These are phyloP conservation scores for Chromis chromis DNA, from an alignment of 2,797 vertebrate genomes.

Conservation along the genomic window DNA sequence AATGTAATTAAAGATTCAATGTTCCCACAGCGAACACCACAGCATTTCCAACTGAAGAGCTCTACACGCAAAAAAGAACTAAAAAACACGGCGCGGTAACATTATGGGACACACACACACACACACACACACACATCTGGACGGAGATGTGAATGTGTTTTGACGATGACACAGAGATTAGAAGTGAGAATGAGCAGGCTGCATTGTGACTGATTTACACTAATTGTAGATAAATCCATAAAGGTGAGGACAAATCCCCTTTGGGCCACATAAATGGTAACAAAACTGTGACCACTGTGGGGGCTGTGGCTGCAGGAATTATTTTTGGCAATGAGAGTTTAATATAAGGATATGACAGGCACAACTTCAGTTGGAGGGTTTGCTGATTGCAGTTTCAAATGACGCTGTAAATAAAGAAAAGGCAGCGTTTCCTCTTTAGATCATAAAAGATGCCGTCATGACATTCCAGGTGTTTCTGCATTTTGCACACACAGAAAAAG, in stretches of 20 bases:
- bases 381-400: constrained; percentile 15
- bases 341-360: background rate
- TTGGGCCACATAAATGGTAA: background rate
- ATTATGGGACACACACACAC: constrained; percentile 15
- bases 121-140: constrained; percentile 24
- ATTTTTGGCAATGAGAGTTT: background rate
- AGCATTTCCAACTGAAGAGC: constrained; percentile 33
- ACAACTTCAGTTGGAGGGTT: background rate
- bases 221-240: constrained; percentile 1
- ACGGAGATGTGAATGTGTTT: constrained; percentile 7
- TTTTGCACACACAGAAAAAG: constrained; percentile 7
- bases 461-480: background rate
- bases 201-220: constrained; percentile 1
- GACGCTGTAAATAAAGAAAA: constrained; percentile 6
- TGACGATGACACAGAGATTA: background rate
- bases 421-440: background rate
- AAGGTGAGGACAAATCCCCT: background rate
- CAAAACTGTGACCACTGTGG: background rate
- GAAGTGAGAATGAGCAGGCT: constrained; percentile 17
- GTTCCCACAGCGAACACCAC: constrained; percentile 15
- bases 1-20: constrained; percentile 33
- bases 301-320: background rate
- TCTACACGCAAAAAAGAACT: constrained; percentile 21
- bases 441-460: background rate
- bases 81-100: constrained; percentile 12